Base-by-base conservation (phyloP, 1,140 invertebrate genomes). In the Scaptomyza pallida region DNA sequence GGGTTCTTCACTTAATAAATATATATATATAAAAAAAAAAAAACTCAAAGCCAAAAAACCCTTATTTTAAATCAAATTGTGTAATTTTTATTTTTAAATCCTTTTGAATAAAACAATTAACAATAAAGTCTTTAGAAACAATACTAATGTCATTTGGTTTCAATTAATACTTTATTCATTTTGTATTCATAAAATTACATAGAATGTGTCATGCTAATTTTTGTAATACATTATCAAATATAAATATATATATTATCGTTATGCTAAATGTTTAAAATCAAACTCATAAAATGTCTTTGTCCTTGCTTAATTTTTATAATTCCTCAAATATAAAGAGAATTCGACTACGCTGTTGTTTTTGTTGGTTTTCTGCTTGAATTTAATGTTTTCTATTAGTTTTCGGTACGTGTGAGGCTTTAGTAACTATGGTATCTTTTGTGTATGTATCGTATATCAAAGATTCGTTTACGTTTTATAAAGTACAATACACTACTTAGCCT, bases 111-210 rank as follows among this genome's bases (percentile, higher is more conserved):
- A n/a, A n/a, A n/a, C n/a, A n/a, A n/a, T n/a, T n/a, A n/a, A n/a
- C n/a, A n/a, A n/a, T n/a, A n/a, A n/a, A n/a, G n/a, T n/a, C 23
- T 23, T 23, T 23, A 23, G 23, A 23, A 23, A 23, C 23, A 26
- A 26, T 5, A 26, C 6, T 26, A 6, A 26, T 30, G 8, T 30
- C 8, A 5, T 33, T 77, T 88, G 78, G 83, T 88, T 86, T 85
- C 77, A 86, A 80, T 73, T 85, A 85, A 85, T 85, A 85, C 80
- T 85, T 85, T 85, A 85, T 86, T 85, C 72, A 73, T 35, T 41
- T 80, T 59, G 67, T 67, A 76, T 83, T 50, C 72, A 76, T 85
- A 63, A 76, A 85, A 67, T 74, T 83, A 78, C 60, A 79, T 75
- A 45, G 45, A 82, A 65, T 65, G 51, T 73, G 59, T 68, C 56